Evolutionary conservation across 2,797 vertebrate species (phyloP), one percentile per base, ranked within the genome.

Genomic region (Mus caroli): DNA sequence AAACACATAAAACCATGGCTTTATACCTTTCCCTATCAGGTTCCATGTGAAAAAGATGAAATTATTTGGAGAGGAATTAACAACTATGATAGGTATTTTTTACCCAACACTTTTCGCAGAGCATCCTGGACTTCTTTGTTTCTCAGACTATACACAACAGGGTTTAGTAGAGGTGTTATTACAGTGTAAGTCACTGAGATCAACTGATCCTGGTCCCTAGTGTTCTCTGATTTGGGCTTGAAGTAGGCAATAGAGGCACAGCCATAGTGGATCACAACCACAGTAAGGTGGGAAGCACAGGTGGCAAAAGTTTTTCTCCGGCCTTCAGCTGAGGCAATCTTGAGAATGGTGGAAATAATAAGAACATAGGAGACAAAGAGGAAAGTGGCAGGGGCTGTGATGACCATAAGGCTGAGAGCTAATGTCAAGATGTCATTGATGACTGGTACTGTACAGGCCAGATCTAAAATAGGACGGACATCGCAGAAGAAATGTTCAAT

Each of bases 291-390:
- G 46, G 94, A 97, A 0, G 76, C 88, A 0, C 97, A 98, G 20
- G 97, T 98, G 54, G 97, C 96, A 31, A 98, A 98, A 6, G 96
- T 83, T 89, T 98, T 98, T 28, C 85, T 60, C 0, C 13, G 3
- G 71, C 96, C 77, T 40, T 94, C 88, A 26, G 6, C 24, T 0
- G 94, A 97, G 24, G 88, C 9, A 0, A 94, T 97, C 79, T 46
- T 93, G 20, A 97, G 26, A n/a, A 97, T 97, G 14, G 94, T 91
- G 2, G 94, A 91, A 4, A 97, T 94, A n/a, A 97, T 97, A 24
- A 95, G 83, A 31, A 93, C 1, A 0, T 96, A 97, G 10, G 97
- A 94, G 62, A 85, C 24, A 7, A 97, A 89, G 5, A 97, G 60
- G 54, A 96, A 94, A 10, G 43, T 77, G 37, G 85, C 91, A 71